A percentile compares a stretch with the other conserved stretches of the same genome.
phyloP scores from a whole-genome alignment of 2,797 vertebrate genomes.

The Halcyon badia region DNA sequence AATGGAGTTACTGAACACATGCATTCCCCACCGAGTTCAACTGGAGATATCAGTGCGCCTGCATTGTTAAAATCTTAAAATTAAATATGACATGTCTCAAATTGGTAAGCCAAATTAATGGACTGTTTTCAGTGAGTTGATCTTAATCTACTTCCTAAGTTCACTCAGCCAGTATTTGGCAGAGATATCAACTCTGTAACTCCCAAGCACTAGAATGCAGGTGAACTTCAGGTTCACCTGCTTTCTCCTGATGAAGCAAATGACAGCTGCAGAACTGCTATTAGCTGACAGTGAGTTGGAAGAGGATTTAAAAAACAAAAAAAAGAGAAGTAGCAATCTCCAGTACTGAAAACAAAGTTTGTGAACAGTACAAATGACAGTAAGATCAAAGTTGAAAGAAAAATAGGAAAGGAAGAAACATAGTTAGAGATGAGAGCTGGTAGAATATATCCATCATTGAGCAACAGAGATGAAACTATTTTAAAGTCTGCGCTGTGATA shows the following conservation, averaged over 20 bases:
- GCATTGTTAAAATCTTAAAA: neutral
- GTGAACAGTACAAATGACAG: neutral
- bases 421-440: neutral
- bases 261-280: neutral
- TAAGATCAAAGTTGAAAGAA: neutral
- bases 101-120: neutral
- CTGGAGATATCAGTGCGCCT: accelerated
- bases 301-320: neutral
- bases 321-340: neutral
- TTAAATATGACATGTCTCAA: neutral
- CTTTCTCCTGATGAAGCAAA: neutral
- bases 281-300: neutral
- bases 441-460: neutral
- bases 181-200: neutral
- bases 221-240: neutral
- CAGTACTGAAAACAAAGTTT: neutral
- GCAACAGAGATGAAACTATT: neutral
- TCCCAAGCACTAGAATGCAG: neutral
- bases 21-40: neutral
- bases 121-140: neutral
- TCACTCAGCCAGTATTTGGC: neutral
- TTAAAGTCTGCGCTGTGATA: neutral
- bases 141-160: neutral
- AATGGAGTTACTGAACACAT: neutral
- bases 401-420: neutral